phyloP scores from a whole-genome alignment of 2,888 invertebrate species.

The Exephanes ischioxanthus region DNA sequence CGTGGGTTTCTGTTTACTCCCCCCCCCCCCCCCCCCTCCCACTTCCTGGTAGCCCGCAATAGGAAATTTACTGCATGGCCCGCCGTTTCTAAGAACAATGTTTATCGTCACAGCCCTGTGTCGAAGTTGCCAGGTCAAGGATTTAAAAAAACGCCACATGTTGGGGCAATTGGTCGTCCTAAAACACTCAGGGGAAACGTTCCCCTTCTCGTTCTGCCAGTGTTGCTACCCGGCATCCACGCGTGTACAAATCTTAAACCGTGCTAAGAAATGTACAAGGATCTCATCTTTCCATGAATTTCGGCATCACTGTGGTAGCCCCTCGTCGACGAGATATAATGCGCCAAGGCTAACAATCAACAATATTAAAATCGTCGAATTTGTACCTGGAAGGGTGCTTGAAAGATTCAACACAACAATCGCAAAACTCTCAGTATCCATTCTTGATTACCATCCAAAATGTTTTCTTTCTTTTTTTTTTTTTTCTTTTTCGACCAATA shows the following conservation, averaged over 20 bases:
- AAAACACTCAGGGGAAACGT: too few relatives aligned
- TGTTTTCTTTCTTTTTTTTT: slow-evolving; percentile 1
- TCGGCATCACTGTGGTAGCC: too few relatives aligned
- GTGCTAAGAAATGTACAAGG: too few relatives aligned
- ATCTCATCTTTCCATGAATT: too few relatives aligned
- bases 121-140: too few relatives aligned
- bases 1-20: not conserved
- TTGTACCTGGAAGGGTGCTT: not conserved
- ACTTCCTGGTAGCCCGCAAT: not conserved
- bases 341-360: not conserved
- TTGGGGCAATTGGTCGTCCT: too few relatives aligned
- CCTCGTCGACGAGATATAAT: too few relatives aligned
- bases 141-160: too few relatives aligned
- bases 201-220: too few relatives aligned
- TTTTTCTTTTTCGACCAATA: slow-evolving; percentile 33
- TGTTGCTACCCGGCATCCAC: too few relatives aligned
- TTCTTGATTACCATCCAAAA: not conserved
- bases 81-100: not conserved
- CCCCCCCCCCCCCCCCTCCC: not conserved
- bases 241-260: too few relatives aligned
- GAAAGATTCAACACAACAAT: not conserved
- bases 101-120: not conserved
- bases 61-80: not conserved
- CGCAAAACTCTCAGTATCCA: not conserved
- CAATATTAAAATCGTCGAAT: not conserved